Base-by-base conservation (phyloP, 2,113 vertebrate genomes). In the Leptobrachium ailaonicum region DNA sequence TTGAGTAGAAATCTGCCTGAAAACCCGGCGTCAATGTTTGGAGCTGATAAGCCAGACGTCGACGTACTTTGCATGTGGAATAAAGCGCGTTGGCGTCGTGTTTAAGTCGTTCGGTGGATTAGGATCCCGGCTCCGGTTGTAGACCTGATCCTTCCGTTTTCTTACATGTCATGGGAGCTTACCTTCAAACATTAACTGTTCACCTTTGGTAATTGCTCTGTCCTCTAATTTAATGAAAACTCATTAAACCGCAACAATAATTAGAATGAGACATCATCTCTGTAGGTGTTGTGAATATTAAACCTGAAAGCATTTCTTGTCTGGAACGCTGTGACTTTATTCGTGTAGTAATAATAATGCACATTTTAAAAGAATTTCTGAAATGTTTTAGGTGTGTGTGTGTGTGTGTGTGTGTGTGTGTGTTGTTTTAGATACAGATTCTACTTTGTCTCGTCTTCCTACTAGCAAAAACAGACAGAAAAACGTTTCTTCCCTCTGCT, bases 191-290 rank as follows among this genome's bases (percentile, higher is more conserved):
- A 89, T 90, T 88, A 92, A 88, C 85, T 85, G 77, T 86, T 94
- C 92, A 91, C 89, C 86, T 86, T 32, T 88, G 82, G 87, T 92
- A 93, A 94, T 93, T 92, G 89, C 89, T 87, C 88, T 79, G 85
- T 89, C 89, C 88, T 91, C 89, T 94, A 92, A 92, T 92, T 93
- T 94, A 93, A 94, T 94, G 92, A 93, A 94, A 93, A 92, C 86
- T 87, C 90, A 94, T 93, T 92, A 94, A 91, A 92, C 86, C 40
- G 85, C 92, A 92, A 91, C 90, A 92, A 93, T 95, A 94, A 94
- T 94, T 94, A 94, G 93, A 94, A 93, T 89, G 90, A 92, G 91
- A 90, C 92, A 92, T 93, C 89, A 90, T 90, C 92, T 91, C 89
- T 14, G 87, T 93, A 91, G 91, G 92, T 90, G 91, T 88, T 66